A percentile compares a stretch with the other conserved stretches of the same genome.
These are phyloP conservation scores for Nomia melanderi DNA, from an alignment of 1,140 invertebrate species.

Conservation along the genomic window DNA sequence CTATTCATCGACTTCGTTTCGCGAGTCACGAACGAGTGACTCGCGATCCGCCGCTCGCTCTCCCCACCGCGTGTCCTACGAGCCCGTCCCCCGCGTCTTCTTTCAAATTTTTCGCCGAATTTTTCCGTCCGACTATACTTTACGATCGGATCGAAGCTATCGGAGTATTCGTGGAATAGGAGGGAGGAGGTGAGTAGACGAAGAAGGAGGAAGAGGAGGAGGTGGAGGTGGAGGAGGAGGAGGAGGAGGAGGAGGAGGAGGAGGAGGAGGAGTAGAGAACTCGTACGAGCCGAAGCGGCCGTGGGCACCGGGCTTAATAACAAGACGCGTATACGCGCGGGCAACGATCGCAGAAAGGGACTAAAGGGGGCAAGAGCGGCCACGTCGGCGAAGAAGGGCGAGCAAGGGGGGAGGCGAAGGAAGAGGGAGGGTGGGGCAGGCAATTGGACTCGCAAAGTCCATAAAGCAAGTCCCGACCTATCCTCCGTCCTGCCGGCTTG, in stretches of 20 bases:
- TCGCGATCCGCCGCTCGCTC: neutral
- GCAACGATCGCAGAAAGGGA: conserved; percentile 49
- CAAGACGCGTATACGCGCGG: conserved; percentile 55
- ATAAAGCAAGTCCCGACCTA: conserved; percentile 65
- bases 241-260: too few species aligned
- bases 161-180: too few species aligned
- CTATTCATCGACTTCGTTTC: conserved; percentile 50
- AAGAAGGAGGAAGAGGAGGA: too few species aligned
- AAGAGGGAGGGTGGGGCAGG: conserved; percentile 26
- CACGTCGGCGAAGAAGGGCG: neutral
- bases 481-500: conserved; percentile 21
- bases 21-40: conserved; percentile 36
- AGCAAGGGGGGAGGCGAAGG: neutral
- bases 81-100: conserved; percentile 5
- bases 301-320: conserved; percentile 60
- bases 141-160: neutral
- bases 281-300: conserved; percentile 29
- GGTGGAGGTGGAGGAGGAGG: too few species aligned
- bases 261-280: conserved; percentile 41
- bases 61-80: neutral
- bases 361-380: conserved; percentile 7
- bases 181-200: too few species aligned
- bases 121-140: too few species aligned
- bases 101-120: conserved; percentile 9
- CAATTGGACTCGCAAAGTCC: conserved; percentile 49